Percentiles rank a stretch among this genome's conserved stretches.
Conservation (phyloP, 1,140 invertebrate genomes). For the Trinorchestia longiramus region DNA sequence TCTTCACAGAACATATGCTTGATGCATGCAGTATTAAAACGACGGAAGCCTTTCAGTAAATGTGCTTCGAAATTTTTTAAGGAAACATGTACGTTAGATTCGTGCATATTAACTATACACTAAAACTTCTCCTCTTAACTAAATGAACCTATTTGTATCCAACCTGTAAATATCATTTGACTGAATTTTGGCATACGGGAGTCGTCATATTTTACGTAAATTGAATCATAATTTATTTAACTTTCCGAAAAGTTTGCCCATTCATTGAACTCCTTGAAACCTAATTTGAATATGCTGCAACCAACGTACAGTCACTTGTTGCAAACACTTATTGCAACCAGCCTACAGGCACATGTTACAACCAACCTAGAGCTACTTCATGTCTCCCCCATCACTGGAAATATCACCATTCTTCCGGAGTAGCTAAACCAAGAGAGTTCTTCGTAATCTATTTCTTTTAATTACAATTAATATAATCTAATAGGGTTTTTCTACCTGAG, state of each 20-base stretch:
- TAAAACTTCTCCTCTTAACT: no score
- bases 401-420: background rate
- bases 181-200: no score
- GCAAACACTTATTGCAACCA: background rate
- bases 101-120: background rate
- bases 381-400: background rate
- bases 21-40: background rate
- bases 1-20: background rate
- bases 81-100: background rate
- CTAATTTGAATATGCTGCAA: background rate
- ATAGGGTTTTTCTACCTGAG: background rate
- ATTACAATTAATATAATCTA: background rate
- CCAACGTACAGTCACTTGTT: background rate
- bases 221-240: no score
- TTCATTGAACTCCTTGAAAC: background rate
- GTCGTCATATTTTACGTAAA: no score
- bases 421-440: background rate
- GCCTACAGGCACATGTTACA: background rate
- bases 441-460: background rate
- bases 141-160: no score
- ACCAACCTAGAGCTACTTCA: background rate
- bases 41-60: background rate
- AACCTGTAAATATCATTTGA: background rate
- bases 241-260: background rate
- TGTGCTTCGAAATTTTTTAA: background rate